Conservation (phyloP, 2,888 invertebrate species). For the Leucophora obtusa region DNA sequence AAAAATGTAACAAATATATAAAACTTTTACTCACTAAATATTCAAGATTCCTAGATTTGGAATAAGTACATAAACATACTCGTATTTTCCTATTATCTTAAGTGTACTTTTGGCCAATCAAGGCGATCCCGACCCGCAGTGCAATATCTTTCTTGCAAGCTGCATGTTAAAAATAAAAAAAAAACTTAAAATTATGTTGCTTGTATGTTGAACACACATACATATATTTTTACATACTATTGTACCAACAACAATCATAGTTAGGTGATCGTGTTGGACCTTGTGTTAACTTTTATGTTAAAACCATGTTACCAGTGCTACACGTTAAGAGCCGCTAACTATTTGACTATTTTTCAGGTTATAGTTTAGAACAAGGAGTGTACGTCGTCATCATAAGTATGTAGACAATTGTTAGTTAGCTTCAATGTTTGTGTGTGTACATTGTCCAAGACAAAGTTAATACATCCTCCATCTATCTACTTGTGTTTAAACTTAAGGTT, state of each 20-base stretch:
- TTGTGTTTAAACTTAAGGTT: slow-evolving; percentile 46
- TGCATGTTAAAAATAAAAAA: slow-evolving; percentile 48
- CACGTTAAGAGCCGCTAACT: slow-evolving; percentile 58
- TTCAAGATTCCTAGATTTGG: too few relatives aligned
- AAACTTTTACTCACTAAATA: too few relatives aligned
- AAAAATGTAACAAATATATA: too few relatives aligned
- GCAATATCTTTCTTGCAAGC: too few relatives aligned
- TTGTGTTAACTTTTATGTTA: slow-evolving; percentile 63
- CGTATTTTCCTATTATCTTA: too few relatives aligned
- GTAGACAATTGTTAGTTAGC: neutral
- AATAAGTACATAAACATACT: too few relatives aligned
- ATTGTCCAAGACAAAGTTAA: slow-evolving; percentile 50
- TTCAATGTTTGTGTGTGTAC: slow-evolving; percentile 16
- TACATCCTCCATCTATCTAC: slow-evolving; percentile 43
- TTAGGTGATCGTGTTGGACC: slow-evolving; percentile 60
- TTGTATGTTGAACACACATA: neutral
- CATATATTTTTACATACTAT: neutral
- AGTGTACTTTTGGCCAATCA: too few relatives aligned
- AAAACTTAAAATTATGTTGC: slow-evolving; percentile 35
- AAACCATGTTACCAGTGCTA: slow-evolving; percentile 47
- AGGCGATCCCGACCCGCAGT: too few relatives aligned
- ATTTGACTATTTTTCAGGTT: slow-evolving; percentile 58
- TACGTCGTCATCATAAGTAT: slow-evolving; percentile 7
- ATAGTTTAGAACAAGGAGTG: slow-evolving; percentile 63
- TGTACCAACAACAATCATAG: neutral